Base-by-base conservation (phyloP, 2,888 invertebrate genomes). In the Leucophora obtusa region DNA sequence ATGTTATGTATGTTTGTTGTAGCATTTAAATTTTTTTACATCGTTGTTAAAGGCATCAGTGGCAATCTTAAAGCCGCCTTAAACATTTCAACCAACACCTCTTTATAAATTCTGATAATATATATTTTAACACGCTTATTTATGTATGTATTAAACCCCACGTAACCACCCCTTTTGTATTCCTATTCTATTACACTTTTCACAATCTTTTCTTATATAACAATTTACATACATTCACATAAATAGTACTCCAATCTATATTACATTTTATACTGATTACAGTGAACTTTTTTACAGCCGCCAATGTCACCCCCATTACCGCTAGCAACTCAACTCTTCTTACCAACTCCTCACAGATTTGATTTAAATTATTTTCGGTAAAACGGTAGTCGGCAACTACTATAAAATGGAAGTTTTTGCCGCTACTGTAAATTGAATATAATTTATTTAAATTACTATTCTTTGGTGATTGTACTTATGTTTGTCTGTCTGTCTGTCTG, bases 331-430 rank as follows among this genome's bases (percentile, higher is more conserved):
- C 43, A 3, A n/a, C 54, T 18, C n/a, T 15, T 28, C 66, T 18
- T 56, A 14, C 15, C 33, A 47, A 21, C 47, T 65, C 18, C 33
- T 59, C 38, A 60, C 14, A 24, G 43, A 60, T 59, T 74, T 73
- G 65, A 73, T 74, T 59, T 74, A 33, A 75, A 68, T 68, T 62
- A 60, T 62, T 56, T 65, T 60, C 18, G 43, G 33, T 60, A 35
- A 54, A 69, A 54, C 60, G 68, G 60, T 54, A 68, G 68, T 68
- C 62, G 28, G 8, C 56, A 68, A 59, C 60, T 68, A 66, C 60
- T 47, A 47, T 56, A 54, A 54, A 66, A 66, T 9, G 15, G 38
- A 66, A 38, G 54, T 66, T 54, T 7, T 5, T 43, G 17, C 43
- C 15, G 54, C 54, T 68, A 53, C 66, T 28, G 38, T 43, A 56